Evolutionary conservation across 2,113 vertebrate species (phyloP).

Genomic region (Bubo scandiacus): DNA sequence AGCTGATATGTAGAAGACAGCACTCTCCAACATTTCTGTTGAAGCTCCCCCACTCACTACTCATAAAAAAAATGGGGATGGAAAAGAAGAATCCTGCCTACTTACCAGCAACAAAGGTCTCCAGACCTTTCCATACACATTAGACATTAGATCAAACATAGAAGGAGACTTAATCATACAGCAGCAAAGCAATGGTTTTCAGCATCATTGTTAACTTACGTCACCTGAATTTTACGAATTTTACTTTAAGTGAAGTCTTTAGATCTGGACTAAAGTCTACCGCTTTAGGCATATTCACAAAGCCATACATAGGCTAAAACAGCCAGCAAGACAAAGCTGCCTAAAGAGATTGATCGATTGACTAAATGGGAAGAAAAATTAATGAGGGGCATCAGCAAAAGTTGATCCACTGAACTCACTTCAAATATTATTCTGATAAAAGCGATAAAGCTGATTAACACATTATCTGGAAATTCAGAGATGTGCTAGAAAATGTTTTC

Average conservation of each 20-base stretch:
- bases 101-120: background rate
- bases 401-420: background rate
- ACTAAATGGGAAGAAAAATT: background rate
- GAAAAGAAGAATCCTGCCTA: background rate
- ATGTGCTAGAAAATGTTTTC: background rate
- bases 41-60: background rate
- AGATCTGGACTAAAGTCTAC: background rate
- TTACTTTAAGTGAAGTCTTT: background rate
- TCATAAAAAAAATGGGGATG: background rate
- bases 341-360: background rate
- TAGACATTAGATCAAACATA: background rate
- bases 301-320: background rate
- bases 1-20: background rate
- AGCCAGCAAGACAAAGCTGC: background rate
- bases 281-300: background rate
- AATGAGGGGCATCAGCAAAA: background rate
- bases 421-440: slow-evolving; percentile 35
- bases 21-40: background rate
- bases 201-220: background rate
- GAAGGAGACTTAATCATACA: background rate
- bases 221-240: background rate
- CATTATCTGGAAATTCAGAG: background rate
- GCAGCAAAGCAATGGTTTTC: background rate
- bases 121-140: background rate
- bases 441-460: slow-evolving; percentile 36